phyloP scores from a whole-genome alignment of 1,140 invertebrate genomes.

The Ceratina calcarata region DNA sequence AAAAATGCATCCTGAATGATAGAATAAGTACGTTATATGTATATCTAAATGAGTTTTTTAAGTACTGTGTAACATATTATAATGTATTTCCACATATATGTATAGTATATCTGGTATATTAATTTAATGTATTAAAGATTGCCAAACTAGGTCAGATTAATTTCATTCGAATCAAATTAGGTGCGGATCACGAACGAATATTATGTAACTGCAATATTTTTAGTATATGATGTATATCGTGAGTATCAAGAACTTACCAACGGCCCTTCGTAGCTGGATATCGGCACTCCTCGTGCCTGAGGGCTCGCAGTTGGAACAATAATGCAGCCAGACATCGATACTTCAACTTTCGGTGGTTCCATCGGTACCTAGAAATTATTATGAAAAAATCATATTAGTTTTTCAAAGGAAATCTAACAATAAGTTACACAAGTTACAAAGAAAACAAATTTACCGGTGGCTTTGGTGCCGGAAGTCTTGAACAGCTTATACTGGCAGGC shows the following conservation, averaged over 20 bases:
- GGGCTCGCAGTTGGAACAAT: conserved; percentile 84
- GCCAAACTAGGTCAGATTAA: conserved; percentile 1
- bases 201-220: not conserved
- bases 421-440: not conserved
- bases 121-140: not conserved
- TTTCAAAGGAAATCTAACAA: not conserved
- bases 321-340: conserved; percentile 81
- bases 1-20: no score
- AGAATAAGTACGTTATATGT: no score
- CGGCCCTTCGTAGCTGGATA: conserved; percentile 83
- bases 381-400: conserved; percentile 21
- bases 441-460: conserved; percentile 64
- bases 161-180: not conserved
- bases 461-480: conserved; percentile 71
- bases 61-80: no score
- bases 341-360: conserved; percentile 82
- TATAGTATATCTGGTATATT: conserved; percentile 2
- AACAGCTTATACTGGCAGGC: conserved; percentile 70
- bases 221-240: not conserved
- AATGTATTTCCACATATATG: no score
- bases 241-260: conserved; percentile 81
- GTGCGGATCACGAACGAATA: not conserved
- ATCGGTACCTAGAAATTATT: conserved; percentile 70
- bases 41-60: no score
- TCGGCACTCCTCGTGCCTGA: conserved; percentile 80